These are phyloP conservation scores for Akabosia matsudoensis DNA, from an alignment of 1,140 invertebrate genomes.

Conservation along the genomic window DNA sequence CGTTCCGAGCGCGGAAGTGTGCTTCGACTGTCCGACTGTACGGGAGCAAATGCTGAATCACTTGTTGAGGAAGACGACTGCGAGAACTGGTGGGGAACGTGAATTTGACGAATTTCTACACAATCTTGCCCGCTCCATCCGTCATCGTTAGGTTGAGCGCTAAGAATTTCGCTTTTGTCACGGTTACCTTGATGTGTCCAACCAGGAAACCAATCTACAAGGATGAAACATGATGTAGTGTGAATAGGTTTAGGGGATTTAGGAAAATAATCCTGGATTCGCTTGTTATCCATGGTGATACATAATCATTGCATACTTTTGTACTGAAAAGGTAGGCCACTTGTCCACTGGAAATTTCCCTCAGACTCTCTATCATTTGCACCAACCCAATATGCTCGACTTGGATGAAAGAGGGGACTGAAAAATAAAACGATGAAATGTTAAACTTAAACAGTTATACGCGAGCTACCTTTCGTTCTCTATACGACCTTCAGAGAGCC, in stretches of 20 bases:
- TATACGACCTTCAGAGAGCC: too few species aligned
- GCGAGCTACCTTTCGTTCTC: too few species aligned
- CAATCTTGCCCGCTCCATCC: slow-evolving; percentile 73
- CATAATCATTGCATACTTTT: slow-evolving; percentile 62
- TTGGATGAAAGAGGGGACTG: slow-evolving; percentile 47
- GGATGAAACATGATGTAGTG: neutral
- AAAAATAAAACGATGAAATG: slow-evolving; percentile 30
- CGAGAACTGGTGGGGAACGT: slow-evolving; percentile 49
- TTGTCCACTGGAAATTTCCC: slow-evolving; percentile 71
- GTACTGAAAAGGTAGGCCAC: slow-evolving; percentile 67
- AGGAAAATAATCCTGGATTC: neutral
- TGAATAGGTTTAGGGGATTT: neutral
- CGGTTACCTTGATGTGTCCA: slow-evolving; percentile 60
- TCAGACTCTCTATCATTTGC: slow-evolving; percentile 68
- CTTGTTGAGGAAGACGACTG: neutral
- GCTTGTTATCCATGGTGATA: neutral
- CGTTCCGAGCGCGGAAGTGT: too few species aligned
- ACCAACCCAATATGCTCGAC: slow-evolving; percentile 69
- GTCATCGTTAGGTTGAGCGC: slow-evolving; percentile 74
- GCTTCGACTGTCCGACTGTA: too few species aligned
- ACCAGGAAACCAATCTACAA: slow-evolving; percentile 74
- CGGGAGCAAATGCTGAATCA: too few species aligned
- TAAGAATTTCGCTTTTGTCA: slow-evolving; percentile 52
- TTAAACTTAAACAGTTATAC: too few species aligned
- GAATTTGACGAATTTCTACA: slow-evolving; percentile 67